Evolutionary conservation across 2,888 invertebrate genomes (phyloP), one percentile per base, ranked within the genome.

Genomic region (Pseudoips prasinana): DNA sequence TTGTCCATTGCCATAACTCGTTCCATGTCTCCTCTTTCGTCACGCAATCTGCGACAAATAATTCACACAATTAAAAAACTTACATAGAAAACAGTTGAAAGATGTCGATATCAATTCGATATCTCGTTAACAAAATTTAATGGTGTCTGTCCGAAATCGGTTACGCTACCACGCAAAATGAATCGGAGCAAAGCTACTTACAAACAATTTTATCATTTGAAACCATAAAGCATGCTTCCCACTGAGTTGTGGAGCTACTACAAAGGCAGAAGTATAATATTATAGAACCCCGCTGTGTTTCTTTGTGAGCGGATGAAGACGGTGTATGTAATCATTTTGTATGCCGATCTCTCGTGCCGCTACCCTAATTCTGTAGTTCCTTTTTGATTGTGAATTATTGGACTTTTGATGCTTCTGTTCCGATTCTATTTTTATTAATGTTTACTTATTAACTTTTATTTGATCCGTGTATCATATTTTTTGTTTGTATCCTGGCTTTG

Each of bases 11-110:
- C 94, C 78, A 94, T 90, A 56, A 93, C 93, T 78, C 95, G 92
- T 73, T 96, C 96, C 59, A 93, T 93, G 73, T 96, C 96, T 42
- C 94, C 94, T 79, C 96, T 90, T 85, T 96, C 96, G 78, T 96
- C 96, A 68, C 95, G 92, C 89, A 96, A 92, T 92, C 96, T 95
- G 91, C 37, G 92, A 93, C 89, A 90, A 89, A 55, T 46, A 60
- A 46, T 59, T 50, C 39, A 46, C 29, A 55, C 52, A 61, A 60
- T 63, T 54, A 58, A 41, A 56, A 44, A 45, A 52, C 47, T 41
- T 35, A 48, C 33, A 47, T 50, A 44, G 42, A 46, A 33, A 42
- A 33, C 44, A 39, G 34, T 39, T 40, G 51, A 36, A 26, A 42
- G 35, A 42, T 48, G 45, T 37, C 34, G 35, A 55, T 14, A 14